phyloP scores from a whole-genome alignment of 2,797 vertebrate species.

The Leptodactylus fallax region DNA sequence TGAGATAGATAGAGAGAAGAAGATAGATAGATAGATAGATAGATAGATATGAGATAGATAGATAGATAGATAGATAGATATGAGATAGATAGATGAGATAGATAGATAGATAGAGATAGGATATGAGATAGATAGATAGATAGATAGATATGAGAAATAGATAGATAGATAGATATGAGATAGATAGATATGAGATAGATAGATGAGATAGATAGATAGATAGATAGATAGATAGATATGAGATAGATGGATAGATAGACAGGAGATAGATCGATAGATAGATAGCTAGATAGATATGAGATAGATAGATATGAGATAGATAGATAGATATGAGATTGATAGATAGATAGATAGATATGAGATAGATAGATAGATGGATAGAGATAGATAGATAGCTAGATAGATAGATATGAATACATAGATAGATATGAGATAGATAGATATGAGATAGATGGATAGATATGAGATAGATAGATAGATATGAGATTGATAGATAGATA shows the following conservation, averaged over 20 bases:
- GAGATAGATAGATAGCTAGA: constrained; percentile 1
- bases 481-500: no score
- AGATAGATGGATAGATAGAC: no score
- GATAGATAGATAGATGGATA: no score
- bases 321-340: no score
- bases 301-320: no score
- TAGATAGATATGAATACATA: background rate
- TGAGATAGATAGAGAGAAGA: background rate
- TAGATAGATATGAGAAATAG: constrained; percentile 4
- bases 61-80: constrained; percentile 1
- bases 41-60: no score
- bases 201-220: no score
- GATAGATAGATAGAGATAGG: background rate
- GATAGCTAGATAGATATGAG: no score
- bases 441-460: background rate
- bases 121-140: constrained; percentile 23
- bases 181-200: background rate
- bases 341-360: no score
- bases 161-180: background rate
- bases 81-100: background rate
- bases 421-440: no score
- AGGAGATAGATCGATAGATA: no score
- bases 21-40: background rate
- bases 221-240: background rate
- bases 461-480: constrained; percentile 7